phyloP scores from a whole-genome alignment of 2,888 invertebrate species.

The Caenorhabditis sp. region DNA sequence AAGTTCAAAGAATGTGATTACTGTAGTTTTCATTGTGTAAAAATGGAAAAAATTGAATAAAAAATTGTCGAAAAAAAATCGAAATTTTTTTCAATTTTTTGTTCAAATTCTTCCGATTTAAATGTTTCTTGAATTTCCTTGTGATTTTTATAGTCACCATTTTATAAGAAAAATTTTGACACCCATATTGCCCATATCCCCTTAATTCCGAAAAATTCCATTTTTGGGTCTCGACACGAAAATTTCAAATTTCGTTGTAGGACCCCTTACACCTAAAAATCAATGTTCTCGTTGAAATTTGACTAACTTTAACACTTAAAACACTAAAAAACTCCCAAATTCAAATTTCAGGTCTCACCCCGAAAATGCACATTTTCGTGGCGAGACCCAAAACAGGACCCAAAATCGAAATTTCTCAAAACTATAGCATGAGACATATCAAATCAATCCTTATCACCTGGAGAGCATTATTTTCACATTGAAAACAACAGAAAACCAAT shows the following conservation, averaged over 20 bases:
- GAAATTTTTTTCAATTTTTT: neutral
- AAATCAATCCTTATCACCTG: neutral
- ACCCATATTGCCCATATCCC: constrained; percentile 2
- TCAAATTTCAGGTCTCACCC: neutral
- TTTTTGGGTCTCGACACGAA: constrained; percentile 4
- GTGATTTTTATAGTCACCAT: neutral
- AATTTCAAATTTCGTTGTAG: neutral
- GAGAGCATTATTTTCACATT: neutral
- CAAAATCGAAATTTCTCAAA: neutral
- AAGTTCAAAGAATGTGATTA: no score
- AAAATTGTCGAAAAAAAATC: no score
- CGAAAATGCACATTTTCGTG: constrained; percentile 2
- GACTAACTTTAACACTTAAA: neutral
- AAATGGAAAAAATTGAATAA: no score
- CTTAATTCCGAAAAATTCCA: neutral
- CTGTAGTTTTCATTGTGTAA: no score
- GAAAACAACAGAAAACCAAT: neutral
- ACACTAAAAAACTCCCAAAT: neutral
- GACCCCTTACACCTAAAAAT: neutral
- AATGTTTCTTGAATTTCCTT: neutral
- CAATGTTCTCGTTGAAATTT: neutral
- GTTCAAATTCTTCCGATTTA: no score
- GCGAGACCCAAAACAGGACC: neutral
- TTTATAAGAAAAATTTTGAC: neutral
- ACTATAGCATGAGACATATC: neutral